These are phyloP conservation scores for Thunnus maccoyii DNA, from an alignment of 2,113 vertebrate species.

Conservation along the genomic window DNA sequence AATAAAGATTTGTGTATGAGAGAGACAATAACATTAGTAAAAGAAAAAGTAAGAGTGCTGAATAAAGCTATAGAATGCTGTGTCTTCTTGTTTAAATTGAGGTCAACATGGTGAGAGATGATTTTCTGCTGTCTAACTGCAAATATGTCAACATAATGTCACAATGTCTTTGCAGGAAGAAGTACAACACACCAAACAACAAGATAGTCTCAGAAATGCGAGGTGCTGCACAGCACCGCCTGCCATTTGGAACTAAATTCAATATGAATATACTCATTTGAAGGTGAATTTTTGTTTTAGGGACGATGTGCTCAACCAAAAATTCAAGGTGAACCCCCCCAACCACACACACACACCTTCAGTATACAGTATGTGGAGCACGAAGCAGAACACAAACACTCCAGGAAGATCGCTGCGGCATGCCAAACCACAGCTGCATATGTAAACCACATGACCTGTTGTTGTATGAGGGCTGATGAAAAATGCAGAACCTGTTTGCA, in stretches of 20 bases:
- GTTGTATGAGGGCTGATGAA: not conserved
- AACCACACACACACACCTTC: not conserved
- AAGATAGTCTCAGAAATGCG: not conserved
- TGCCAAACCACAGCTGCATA: conserved; percentile 1
- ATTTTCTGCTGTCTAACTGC: conserved; percentile 19
- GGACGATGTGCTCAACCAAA: not conserved
- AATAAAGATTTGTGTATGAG: not conserved
- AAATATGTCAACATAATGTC: conserved; percentile 1
- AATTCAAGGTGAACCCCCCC: not conserved
- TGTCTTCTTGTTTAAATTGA: conserved; percentile 3
- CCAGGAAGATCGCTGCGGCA: not conserved
- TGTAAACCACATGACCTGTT: not conserved
- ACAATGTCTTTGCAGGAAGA: not conserved
- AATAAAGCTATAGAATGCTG: not conserved
- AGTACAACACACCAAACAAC: not conserved
- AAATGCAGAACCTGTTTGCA: conserved; percentile 34
- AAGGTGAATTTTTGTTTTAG: not conserved
- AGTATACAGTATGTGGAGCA: not conserved
- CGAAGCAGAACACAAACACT: not conserved
- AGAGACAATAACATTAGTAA: not conserved
- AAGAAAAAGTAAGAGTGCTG: not conserved
- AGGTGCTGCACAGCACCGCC: not conserved
- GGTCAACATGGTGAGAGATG: not conserved
- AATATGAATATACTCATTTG: not conserved
- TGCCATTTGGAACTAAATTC: not conserved